These are phyloP conservation scores for Neodiprion pinetum DNA, from an alignment of 1,140 invertebrate species.

Conservation along the genomic window DNA sequence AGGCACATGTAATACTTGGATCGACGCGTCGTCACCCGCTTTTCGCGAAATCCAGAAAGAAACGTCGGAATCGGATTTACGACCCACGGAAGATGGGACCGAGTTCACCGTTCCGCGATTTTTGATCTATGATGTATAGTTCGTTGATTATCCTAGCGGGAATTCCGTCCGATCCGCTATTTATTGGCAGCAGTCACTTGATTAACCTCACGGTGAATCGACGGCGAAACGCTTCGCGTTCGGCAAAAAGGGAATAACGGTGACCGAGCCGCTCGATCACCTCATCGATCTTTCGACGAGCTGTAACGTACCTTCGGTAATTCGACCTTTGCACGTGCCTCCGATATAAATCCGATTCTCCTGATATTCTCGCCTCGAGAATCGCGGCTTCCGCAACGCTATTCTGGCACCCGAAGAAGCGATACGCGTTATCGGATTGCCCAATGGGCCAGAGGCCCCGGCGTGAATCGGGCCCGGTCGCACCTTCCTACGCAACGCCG, in stretches of 20 bases:
- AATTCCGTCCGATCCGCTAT: neutral
- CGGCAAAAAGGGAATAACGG: neutral
- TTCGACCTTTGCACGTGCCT: no score
- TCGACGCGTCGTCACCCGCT: no score
- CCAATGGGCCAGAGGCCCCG: neutral
- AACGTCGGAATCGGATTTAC: no score
- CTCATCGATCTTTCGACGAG: no score
- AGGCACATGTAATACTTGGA: no score
- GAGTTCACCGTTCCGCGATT: no score
- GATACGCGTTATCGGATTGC: neutral
- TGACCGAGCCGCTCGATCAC: no score
- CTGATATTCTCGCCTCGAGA: neutral
- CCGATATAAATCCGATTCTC: neutral
- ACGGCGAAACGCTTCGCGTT: neutral
- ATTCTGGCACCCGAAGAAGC: neutral
- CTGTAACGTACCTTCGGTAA: no score
- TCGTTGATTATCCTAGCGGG: neutral
- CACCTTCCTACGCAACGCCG: neutral
- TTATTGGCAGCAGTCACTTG: neutral
- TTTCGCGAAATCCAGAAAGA: no score
- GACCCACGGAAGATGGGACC: no score
- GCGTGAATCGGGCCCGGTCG: neutral
- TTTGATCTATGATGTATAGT: no score
- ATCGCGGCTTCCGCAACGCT: constrained; percentile 8
- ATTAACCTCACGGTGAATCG: neutral